Evolutionary conservation across 1,140 invertebrate genomes (phyloP).

Genomic region (Neotoxoptera formosana): DNA sequence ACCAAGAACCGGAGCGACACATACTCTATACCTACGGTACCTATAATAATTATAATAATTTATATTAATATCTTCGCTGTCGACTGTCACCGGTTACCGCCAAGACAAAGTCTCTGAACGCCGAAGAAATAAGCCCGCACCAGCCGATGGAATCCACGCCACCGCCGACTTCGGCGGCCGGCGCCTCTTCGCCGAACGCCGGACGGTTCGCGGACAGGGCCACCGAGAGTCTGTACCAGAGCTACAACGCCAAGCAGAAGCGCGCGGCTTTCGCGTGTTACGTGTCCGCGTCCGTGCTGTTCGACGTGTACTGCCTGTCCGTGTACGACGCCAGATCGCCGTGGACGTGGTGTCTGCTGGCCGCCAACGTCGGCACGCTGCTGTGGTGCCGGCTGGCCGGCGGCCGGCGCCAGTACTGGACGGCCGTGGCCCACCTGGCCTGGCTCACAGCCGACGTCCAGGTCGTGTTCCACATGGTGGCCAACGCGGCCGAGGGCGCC

Average conservation of each 20-base stretch:
- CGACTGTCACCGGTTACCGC: too few species aligned
- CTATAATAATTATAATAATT: too few species aligned
- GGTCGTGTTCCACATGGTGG: conserved; percentile 68
- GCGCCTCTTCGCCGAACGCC: background rate
- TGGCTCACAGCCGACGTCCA: conserved; percentile 72
- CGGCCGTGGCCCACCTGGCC: conserved; percentile 69
- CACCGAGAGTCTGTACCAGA: conserved; percentile 78
- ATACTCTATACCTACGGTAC: too few species aligned
- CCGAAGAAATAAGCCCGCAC: background rate
- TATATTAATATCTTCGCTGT: too few species aligned
- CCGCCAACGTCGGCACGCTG: conserved; percentile 66
- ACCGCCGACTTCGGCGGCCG: background rate
- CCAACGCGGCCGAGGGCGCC: conserved; percentile 68
- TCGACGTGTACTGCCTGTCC: conserved; percentile 72
- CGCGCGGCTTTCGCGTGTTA: conserved; percentile 80
- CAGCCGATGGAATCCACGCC: background rate
- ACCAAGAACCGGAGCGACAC: background rate
- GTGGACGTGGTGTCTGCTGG: conserved; percentile 67
- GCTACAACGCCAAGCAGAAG: conserved; percentile 78
- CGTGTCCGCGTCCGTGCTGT: conserved; percentile 73
- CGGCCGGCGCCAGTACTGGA: conserved; percentile 66
- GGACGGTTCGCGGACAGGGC: conserved; percentile 64
- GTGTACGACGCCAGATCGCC: conserved; percentile 64
- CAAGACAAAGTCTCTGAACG: background rate
- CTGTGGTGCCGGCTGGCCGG: conserved; percentile 67